A percentile compares a stretch with the other conserved stretches of the same genome.
phyloP scores from a whole-genome alignment of 2,797 vertebrate species.

The Phoebastria nigripes region DNA sequence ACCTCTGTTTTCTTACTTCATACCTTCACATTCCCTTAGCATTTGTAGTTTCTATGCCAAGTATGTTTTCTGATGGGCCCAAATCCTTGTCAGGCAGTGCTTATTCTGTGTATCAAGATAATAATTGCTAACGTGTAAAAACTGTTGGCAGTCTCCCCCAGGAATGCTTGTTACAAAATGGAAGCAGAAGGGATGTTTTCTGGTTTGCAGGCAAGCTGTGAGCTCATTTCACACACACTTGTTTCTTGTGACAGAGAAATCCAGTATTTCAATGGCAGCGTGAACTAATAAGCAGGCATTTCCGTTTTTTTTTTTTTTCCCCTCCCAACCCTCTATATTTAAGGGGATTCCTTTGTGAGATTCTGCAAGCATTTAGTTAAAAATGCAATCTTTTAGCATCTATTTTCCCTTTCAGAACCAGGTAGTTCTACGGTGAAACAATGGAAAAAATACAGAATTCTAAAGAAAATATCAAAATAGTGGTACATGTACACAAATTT shows the following conservation, averaged over 20 bases:
- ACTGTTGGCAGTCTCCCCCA: not conserved
- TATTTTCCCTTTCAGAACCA: not conserved
- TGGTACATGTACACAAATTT: rapidly evolving
- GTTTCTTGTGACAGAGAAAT: not conserved
- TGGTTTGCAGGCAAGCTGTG: not conserved
- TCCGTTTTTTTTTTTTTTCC: not conserved
- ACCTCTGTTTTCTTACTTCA: not conserved
- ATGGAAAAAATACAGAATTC: not conserved
- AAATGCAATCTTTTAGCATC: rapidly evolving
- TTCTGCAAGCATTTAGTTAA: not conserved
- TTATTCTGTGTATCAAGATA: not conserved
- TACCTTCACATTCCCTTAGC: not conserved
- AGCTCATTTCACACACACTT: not conserved
- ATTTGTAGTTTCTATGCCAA: not conserved
- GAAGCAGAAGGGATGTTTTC: not conserved
- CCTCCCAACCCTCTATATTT: not conserved
- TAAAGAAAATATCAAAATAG: not conserved
- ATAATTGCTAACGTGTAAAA: not conserved
- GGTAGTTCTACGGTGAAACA: not conserved
- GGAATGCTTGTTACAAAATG: not conserved
- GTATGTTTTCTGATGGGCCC: not conserved
- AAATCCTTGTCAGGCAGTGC: not conserved
- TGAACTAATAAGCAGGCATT: not conserved
- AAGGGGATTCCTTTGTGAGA: not conserved
- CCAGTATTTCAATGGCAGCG: not conserved